These are phyloP conservation scores for Eulemur albifrons DNA, from an alignment of 2,797 vertebrate genomes.

Conservation along the genomic window DNA sequence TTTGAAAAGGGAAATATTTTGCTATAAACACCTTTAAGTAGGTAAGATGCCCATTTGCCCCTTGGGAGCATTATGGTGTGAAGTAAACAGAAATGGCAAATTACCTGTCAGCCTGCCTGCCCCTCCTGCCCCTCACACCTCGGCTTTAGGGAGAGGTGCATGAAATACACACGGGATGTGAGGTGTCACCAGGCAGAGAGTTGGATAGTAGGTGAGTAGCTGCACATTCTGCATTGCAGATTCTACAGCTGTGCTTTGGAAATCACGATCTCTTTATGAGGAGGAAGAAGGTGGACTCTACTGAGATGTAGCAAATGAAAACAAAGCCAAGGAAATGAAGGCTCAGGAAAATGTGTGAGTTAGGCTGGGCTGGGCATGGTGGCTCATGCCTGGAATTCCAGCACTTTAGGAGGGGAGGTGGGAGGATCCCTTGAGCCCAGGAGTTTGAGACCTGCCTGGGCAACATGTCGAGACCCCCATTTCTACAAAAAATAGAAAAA, in stretches of 20 bases:
- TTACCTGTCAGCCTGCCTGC: not conserved
- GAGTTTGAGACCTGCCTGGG: too few relatives aligned
- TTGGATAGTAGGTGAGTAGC: rapidly evolving
- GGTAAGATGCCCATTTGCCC: not conserved
- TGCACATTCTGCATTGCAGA: slow-evolving; percentile 81
- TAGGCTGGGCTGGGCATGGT: too few relatives aligned
- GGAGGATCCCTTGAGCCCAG: too few relatives aligned
- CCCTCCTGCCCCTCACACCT: too few relatives aligned
- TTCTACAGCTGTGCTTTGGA: slow-evolving; percentile 86
- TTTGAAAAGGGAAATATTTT: not conserved
- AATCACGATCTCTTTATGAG: slow-evolving; percentile 96
- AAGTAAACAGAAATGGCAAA: not conserved
- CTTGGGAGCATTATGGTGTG: too few relatives aligned
- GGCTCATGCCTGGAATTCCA: too few relatives aligned
- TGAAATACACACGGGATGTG: not conserved
- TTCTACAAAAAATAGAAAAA: too few relatives aligned
- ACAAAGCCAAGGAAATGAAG: slow-evolving; percentile 95
- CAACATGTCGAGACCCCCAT: too few relatives aligned
- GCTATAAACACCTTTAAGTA: not conserved
- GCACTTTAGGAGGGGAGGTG: too few relatives aligned
- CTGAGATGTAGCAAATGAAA: slow-evolving; percentile 97
- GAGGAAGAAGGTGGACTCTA: slow-evolving; percentile 92
- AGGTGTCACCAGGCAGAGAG: not conserved
- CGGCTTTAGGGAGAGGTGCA: not conserved
- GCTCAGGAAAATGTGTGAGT: slow-evolving; percentile 89